Conservation (phyloP, 2,113 vertebrate genomes). For the Ictalurus furcatus region DNA sequence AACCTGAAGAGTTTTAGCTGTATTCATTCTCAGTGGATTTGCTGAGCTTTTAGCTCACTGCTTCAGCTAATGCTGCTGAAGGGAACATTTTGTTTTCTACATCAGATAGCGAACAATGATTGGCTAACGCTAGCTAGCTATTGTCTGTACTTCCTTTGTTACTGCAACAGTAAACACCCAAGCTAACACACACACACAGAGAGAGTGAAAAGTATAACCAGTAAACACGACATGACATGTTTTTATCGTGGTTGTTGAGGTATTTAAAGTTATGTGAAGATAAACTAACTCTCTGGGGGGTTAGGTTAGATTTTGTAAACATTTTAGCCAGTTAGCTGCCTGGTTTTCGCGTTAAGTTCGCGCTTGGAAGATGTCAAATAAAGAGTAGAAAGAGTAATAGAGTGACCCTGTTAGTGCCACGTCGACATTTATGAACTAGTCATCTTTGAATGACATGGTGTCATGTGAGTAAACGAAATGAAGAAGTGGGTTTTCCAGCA, state of each 20-base stretch:
- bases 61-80: not conserved
- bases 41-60: not conserved
- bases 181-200: not conserved
- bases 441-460: not conserved
- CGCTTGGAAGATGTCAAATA: not conserved
- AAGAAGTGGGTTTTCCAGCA: not conserved
- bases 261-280: not conserved
- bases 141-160: constrained; percentile 24
- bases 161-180: not conserved
- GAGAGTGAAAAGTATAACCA: not conserved
- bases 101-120: not conserved
- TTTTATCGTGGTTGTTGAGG: not conserved
- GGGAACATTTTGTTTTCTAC: not conserved
- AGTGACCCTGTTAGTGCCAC: not conserved
- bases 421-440: not conserved
- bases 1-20: not conserved
- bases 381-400: not conserved
- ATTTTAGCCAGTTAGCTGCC: not conserved
- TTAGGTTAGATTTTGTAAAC: not conserved
- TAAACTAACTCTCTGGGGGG: not conserved
- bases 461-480: not conserved
- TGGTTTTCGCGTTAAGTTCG: not conserved
- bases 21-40: not conserved
- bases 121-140: constrained; percentile 12
- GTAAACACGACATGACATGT: not conserved